phyloP scores from a whole-genome alignment of 1,140 invertebrate genomes.

The Apis cerana region DNA sequence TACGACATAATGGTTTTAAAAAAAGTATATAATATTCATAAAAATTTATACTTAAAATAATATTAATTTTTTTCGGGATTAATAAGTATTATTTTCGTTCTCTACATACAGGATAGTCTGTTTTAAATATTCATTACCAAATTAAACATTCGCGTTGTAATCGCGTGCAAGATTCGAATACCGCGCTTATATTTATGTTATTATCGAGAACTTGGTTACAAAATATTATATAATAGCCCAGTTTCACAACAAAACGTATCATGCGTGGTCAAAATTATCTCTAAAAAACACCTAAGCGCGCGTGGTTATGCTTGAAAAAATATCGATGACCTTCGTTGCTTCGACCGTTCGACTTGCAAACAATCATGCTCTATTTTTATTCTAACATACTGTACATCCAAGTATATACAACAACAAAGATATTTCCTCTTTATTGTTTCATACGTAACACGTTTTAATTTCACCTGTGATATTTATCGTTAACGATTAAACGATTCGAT shows the following conservation, averaged over 20 bases:
- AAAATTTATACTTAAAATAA: neutral
- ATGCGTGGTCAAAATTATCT: conserved; percentile 11
- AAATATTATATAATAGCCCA: neutral
- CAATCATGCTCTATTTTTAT: conserved; percentile 16
- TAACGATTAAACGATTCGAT: neutral
- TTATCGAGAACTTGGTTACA: neutral
- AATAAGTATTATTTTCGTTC: neutral
- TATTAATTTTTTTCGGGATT: neutral
- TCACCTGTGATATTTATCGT: neutral
- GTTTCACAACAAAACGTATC: conserved; percentile 5
- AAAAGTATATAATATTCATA: neutral
- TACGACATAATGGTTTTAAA: neutral
- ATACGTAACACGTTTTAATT: neutral
- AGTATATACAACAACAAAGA: neutral
- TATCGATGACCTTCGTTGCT: neutral
- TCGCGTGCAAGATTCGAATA: neutral
- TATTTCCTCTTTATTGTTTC: neutral
- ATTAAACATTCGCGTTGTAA: neutral
- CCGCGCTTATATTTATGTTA: neutral
- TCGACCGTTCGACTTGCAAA: neutral
- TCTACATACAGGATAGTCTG: neutral
- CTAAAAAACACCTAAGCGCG: neutral
- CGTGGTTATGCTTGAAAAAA: neutral
- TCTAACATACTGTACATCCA: neutral
- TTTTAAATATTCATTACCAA: neutral